Percentiles rank a stretch among this genome's conserved stretches.
These are phyloP conservation scores for Idaea dimidiata DNA, from an alignment of 2,888 invertebrate species.

Conservation along the genomic window DNA sequence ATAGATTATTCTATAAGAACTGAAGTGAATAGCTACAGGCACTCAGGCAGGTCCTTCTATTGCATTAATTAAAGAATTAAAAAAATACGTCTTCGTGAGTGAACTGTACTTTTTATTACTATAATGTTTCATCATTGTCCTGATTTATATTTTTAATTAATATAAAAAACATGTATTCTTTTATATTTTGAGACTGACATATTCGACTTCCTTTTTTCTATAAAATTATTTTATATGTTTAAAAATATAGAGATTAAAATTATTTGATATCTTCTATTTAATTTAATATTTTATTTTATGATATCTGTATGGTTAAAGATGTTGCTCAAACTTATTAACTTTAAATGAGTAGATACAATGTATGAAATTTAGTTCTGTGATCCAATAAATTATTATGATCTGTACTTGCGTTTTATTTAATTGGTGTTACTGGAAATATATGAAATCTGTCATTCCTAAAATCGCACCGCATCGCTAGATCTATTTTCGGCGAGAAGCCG, in stretches of 20 bases:
- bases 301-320: constrained; percentile 62
- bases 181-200: constrained; percentile 5
- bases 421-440: too few species aligned
- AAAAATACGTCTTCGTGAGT: too few species aligned
- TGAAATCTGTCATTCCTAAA: too few species aligned
- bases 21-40: too few species aligned
- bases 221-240: constrained; percentile 3
- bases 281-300: constrained; percentile 31
- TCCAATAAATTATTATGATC: constrained; percentile 70
- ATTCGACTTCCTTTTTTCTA: constrained; percentile 6
- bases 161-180: constrained; percentile 2
- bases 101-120: too few species aligned
- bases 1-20: too few species aligned
- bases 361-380: constrained; percentile 76
- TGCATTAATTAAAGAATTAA: too few species aligned
- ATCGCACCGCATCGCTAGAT: too few species aligned
- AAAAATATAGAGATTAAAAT: constrained; percentile 4
- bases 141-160: too few species aligned
- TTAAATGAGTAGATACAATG: constrained; percentile 67
- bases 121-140: neutral
- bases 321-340: constrained; percentile 75
- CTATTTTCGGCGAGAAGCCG: too few species aligned
- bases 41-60: too few species aligned
- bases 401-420: constrained; percentile 27
- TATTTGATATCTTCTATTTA: constrained; percentile 7